Percentiles rank a stretch among this genome's conserved stretches.
Conservation (phyloP, 1,140 invertebrate species). For the Plutomurus gul region DNA sequence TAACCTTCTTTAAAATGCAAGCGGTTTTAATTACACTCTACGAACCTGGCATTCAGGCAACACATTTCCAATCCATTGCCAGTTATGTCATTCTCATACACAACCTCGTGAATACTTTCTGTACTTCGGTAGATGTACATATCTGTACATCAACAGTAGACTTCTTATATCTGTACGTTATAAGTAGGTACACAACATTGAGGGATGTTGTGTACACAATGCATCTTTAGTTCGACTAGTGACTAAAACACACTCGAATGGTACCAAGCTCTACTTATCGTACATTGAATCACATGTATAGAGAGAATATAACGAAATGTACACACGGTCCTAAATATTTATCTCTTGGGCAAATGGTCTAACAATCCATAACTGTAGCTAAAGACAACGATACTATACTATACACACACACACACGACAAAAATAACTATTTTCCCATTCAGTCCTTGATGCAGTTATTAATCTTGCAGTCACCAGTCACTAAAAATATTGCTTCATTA, state of each 20-base stretch:
- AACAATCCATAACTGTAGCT: not conserved
- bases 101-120: not conserved
- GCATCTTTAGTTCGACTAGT: no score
- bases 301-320: no score
- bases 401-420: not conserved
- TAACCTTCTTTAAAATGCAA: not conserved
- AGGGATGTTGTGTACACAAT: no score
- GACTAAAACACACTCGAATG: no score
- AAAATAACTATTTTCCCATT: slow-evolving; percentile 1
- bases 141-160: no score
- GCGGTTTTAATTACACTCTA: not conserved
- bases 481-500: slow-evolving; percentile 19
- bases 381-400: not conserved
- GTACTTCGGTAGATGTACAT: no score
- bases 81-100: not conserved
- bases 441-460: slow-evolving; percentile 3
- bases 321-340: no score
- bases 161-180: no score
- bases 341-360: no score
- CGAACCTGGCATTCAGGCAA: not conserved
- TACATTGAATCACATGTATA: no score
- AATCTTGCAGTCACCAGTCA: not conserved
- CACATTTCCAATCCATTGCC: not conserved
- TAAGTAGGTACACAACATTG: no score
- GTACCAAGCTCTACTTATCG: no score